Evolutionary conservation across 2,797 vertebrate species (phyloP).

Genomic region (Epinephelus coioides): DNA sequence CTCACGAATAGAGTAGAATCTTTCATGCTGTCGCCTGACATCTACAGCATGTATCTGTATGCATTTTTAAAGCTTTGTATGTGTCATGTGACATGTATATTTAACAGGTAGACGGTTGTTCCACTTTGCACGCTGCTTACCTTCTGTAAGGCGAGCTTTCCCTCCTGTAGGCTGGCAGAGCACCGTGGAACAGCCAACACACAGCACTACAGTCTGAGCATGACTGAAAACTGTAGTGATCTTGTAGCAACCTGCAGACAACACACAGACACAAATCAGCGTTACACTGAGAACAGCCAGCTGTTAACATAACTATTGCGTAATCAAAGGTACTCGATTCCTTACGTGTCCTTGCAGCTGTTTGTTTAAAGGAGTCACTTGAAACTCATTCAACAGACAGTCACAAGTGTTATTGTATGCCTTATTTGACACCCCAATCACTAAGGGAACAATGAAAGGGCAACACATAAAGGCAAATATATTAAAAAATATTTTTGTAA

Average conservation of each 20-base stretch:
- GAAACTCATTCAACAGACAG: constrained; percentile 48
- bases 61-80: not conserved
- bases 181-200: constrained; percentile 94
- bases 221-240: constrained; percentile 99
- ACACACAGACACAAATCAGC: not conserved
- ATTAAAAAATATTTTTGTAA: constrained; percentile 30
- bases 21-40: not conserved
- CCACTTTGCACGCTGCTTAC: constrained; percentile 65
- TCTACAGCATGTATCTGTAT: not conserved
- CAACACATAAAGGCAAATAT: constrained; percentile 83
- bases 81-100: not conserved
- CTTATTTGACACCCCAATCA: constrained; percentile 82
- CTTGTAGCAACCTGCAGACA: constrained; percentile 93
- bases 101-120: not conserved
- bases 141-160: constrained; percentile 97
- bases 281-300: not conserved
- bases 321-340: not conserved
- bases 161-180: constrained; percentile 97
- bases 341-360: constrained; percentile 65
- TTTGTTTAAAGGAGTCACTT: constrained; percentile 47
- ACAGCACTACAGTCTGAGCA: constrained; percentile 95
- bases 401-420: constrained; percentile 73
- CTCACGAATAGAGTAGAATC: not conserved
- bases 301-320: not conserved
- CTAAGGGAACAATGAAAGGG: constrained; percentile 70